Conservation (phyloP, 2,113 vertebrate species). For the Maccullochella peelii region DNA sequence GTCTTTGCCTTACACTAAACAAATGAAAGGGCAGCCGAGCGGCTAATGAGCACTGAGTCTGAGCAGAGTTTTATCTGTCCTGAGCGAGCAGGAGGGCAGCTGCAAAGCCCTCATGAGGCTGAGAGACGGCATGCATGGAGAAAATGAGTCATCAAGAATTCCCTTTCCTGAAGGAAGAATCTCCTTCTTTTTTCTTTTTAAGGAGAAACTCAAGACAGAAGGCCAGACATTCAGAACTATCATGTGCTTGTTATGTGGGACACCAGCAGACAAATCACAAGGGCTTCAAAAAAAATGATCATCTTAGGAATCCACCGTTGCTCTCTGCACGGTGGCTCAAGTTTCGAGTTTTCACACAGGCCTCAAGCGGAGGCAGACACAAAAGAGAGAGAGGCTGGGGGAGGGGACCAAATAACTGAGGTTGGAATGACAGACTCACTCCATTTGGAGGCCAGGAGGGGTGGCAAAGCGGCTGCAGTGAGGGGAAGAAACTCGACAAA, state of each 20-base stretch:
- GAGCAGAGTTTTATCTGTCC: slow-evolving; percentile 29
- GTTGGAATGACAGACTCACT: slow-evolving; percentile 47
- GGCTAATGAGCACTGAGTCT: background rate
- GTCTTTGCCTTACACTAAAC: slow-evolving; percentile 30
- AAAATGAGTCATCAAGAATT: slow-evolving; percentile 77
- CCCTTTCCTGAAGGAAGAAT: slow-evolving; percentile 13
- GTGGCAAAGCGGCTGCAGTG: background rate
- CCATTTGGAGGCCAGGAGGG: background rate
- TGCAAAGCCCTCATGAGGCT: slow-evolving; percentile 20
- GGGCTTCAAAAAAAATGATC: background rate
- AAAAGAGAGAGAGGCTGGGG: slow-evolving; percentile 52
- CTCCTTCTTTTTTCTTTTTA: background rate
- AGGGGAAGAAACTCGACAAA: background rate
- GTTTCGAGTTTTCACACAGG: slow-evolving; percentile 17
- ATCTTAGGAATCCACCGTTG: slow-evolving; percentile 23
- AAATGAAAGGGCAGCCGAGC: slow-evolving; percentile 34
- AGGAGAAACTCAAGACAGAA: background rate
- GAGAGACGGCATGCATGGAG: slow-evolving; percentile 61
- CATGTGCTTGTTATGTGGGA: background rate
- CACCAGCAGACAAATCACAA: slow-evolving; percentile 34
- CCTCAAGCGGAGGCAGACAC: slow-evolving; percentile 21
- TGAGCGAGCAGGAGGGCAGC: slow-evolving; percentile 20
- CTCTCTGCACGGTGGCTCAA: slow-evolving; percentile 1
- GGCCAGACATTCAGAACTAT: background rate
- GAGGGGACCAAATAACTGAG: slow-evolving; percentile 50